A percentile compares a stretch with the other conserved stretches of the same genome.
These are phyloP conservation scores for Hesperophylax magnus DNA, from an alignment of 1,140 invertebrate species.

Conservation along the genomic window DNA sequence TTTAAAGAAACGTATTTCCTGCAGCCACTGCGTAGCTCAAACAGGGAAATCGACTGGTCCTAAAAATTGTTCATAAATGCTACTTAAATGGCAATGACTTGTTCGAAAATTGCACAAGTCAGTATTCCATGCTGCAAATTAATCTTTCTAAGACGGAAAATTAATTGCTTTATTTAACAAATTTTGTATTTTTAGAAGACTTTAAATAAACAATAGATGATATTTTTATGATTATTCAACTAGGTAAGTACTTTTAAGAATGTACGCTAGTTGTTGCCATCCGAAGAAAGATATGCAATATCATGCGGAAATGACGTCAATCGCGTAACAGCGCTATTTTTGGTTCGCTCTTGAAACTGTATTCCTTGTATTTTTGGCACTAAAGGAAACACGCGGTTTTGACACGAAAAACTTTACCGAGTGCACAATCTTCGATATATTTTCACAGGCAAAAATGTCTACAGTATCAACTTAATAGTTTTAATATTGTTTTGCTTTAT, in stretches of 20 bases:
- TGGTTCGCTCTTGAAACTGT: slow-evolving; percentile 54
- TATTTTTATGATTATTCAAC: not conserved
- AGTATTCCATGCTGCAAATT: slow-evolving; percentile 39
- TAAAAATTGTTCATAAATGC: slow-evolving; percentile 64
- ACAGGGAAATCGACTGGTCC: slow-evolving; percentile 72
- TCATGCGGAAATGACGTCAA: slow-evolving; percentile 54
- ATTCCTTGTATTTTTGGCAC: slow-evolving; percentile 55
- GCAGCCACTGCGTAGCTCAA: slow-evolving; percentile 59
- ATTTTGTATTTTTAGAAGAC: not conserved
- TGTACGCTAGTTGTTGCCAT: slow-evolving; percentile 21
- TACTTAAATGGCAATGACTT: slow-evolving; percentile 36
- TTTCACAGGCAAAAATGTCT: no score
- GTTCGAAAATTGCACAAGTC: slow-evolving; percentile 27
- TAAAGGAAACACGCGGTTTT: slow-evolving; percentile 54
- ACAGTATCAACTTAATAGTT: no score
- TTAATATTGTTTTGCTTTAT: no score
- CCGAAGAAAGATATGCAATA: slow-evolving; percentile 51
- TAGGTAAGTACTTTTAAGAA: not conserved
- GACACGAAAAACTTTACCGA: slow-evolving; percentile 39
- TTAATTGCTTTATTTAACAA: not conserved
- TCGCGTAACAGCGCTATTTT: slow-evolving; percentile 54
- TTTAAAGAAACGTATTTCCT: slow-evolving; percentile 52
- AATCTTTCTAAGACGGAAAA: slow-evolving; percentile 51
- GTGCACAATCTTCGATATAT: not conserved
- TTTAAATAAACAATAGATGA: not conserved